Evolutionary conservation across 2,888 invertebrate genomes (phyloP), one percentile per base, ranked within the genome.

Genomic region (Pycnomerus fuliginosus): DNA sequence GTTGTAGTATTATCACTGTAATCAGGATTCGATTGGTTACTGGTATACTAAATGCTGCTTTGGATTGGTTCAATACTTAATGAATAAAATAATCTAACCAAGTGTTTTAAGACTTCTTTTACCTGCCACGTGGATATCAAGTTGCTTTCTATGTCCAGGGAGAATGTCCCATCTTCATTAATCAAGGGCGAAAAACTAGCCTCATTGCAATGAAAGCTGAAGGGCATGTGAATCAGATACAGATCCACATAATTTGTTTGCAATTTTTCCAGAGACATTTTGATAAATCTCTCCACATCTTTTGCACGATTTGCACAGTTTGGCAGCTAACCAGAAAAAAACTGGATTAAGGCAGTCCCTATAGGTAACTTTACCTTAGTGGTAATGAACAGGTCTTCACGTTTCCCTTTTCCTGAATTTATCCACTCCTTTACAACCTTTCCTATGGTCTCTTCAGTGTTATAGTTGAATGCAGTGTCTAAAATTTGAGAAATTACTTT

Each of bases 401-500:
- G 73, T 45, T 74, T 78, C 7, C 84, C 79, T 59, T 78, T 78
- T 23, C 83, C 84, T 29, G 77, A 74, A 14, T 73, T 65, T 17
- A 87, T 74, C 82, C 85, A 85, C 61, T 78, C 77, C 55, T 80
- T 78, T 32, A 90, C 68, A 16, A 80, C 83, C 40, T 74, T 76
- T 2, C 89, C 89, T 52, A 90, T 84, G 1, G 82, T 78, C 52
- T 83, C 83, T 69, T 90, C 89, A 58, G 87, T 90, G 50, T 83
- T 81, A 61, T 90, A 90, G 71, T 84, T 84, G 63, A 83, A 84
- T 16, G 89, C 89, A 7, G 89, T 89, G 65, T 90, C 89, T 64
- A 23, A 3, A 44, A 44, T 12, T 20, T 20, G 8, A 20, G n/a
- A 20, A 5, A 20, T 14, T 3, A 34, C 10, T 22, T 22, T 3